Base-by-base conservation (phyloP, 2,113 vertebrate genomes). In the Antigone vipio region DNA sequence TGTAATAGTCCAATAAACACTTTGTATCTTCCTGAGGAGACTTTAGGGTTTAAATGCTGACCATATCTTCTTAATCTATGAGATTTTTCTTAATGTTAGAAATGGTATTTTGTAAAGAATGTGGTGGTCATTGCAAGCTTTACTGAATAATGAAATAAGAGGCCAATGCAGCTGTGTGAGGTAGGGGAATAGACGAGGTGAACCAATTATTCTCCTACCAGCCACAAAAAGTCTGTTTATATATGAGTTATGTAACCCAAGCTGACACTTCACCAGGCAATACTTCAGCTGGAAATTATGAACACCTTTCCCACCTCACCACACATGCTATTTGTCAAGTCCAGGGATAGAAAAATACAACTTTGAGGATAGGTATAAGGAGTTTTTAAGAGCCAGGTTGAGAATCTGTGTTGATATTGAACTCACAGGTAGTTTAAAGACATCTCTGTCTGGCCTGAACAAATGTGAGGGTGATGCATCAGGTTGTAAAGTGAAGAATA, bases 201-300 rank as follows among this genome's bases (percentile, higher is more conserved):
- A 96, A 95, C 74, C 91, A 88, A 95, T 95, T 97, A 96, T 96
- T 97, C 97, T 97, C 97, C 78, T 95, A 93, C 96, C 94, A 97
- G 94, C 91, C 87, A 96, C 97, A 97, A 95, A 93, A 97, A 94
- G 95, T 95, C 97, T 96, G 92, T 95, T 97, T 97, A 95, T 96
- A 95, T 94, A 96, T 97, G 97, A 97, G 93, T 97, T 97, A 97
- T 97, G 96, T 94, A 97, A 97, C 97, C 97, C 97, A 95, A 95
- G 97, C 89, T 97, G 97, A 97, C 96, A 96, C 97, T 97, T 97
- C 91, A 95, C 89, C 66, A 96, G 83, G 92, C 64, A 94, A 96
- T 93, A 90, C 42, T 79, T 97, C 94, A 97, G 56, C 79, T 97
- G 79, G 94, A 97, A 97, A 97, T 96, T 96, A 88, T 88, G 94